Conservation (phyloP, 2,888 invertebrate genomes). For the Macropis europaea region DNA sequence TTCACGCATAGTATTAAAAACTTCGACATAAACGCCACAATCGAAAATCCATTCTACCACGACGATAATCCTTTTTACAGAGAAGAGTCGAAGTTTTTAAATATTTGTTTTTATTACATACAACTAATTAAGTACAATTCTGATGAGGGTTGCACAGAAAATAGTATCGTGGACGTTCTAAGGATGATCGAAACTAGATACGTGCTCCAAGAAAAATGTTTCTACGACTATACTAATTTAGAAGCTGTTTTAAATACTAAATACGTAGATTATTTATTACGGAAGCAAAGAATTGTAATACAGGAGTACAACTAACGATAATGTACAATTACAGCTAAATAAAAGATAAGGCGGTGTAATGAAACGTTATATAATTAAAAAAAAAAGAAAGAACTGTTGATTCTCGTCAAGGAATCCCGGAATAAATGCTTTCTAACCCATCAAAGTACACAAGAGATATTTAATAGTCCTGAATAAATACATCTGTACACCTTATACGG, state of each 20-base stretch:
- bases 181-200: slow-evolving; percentile 40
- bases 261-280: slow-evolving; percentile 61
- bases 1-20: slow-evolving; percentile 37
- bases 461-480: slow-evolving; percentile 62
- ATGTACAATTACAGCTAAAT: slow-evolving; percentile 17
- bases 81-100: slow-evolving; percentile 78
- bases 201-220: slow-evolving; percentile 47
- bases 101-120: slow-evolving; percentile 46
- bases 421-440: slow-evolving; percentile 42
- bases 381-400: too few relatives aligned
- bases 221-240: slow-evolving; percentile 51
- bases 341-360: slow-evolving; percentile 13
- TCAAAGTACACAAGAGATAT: slow-evolving; percentile 57
- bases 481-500: slow-evolving; percentile 63
- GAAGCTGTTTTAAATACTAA: slow-evolving; percentile 54
- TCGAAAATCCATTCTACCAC: slow-evolving; percentile 81
- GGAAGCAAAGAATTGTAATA: slow-evolving; percentile 55
- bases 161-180: neutral
- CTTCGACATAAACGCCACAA: slow-evolving; percentile 2
- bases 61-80: slow-evolving; percentile 81
- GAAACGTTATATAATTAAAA: slow-evolving; percentile 15
- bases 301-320: slow-evolving; percentile 38
- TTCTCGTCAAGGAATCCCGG: slow-evolving; percentile 15
- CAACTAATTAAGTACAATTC: slow-evolving; percentile 10
- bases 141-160: neutral